Conservation (phyloP, 2,113 vertebrate species). For the Percopsis transmontana region DNA sequence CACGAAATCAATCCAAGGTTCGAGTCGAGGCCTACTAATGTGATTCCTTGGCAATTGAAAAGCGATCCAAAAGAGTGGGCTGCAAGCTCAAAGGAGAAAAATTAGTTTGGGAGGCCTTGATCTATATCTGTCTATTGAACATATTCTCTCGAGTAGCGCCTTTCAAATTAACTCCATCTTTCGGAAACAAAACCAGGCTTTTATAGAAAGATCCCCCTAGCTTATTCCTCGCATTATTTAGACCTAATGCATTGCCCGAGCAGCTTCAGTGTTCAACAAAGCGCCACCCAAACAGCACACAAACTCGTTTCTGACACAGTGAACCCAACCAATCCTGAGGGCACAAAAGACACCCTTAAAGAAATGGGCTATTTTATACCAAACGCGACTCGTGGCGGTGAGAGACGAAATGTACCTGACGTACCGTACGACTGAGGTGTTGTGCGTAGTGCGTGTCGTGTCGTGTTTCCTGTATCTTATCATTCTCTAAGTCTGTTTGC, state of each 20-base stretch:
- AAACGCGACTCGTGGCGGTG: too few species aligned
- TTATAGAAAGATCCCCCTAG: constrained; percentile 35
- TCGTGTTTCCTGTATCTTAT: constrained; percentile 28
- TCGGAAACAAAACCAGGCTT: constrained; percentile 31
- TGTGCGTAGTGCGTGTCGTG: too few species aligned
- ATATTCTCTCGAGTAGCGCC: constrained; percentile 35
- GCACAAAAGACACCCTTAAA: too few species aligned
- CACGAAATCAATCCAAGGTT: constrained; percentile 27
- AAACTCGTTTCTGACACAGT: not conserved
- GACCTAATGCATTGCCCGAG: not conserved
- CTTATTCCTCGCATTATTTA: constrained; percentile 27
- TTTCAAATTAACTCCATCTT: constrained; percentile 33
- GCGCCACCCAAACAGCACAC: not conserved
- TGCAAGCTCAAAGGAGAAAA: constrained; percentile 29
- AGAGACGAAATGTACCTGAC: not conserved
- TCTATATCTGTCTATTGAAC: constrained; percentile 36
- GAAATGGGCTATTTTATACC: too few species aligned
- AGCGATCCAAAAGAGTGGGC: constrained; percentile 24
- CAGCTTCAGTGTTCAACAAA: constrained; percentile 1
- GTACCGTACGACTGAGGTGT: too few species aligned
- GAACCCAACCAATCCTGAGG: not conserved
- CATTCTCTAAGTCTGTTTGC: constrained; percentile 85
- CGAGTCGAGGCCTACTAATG: constrained; percentile 8
- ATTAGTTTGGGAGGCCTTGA: constrained; percentile 39
- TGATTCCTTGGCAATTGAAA: constrained; percentile 35